phyloP scores from a whole-genome alignment of 2,797 vertebrate genomes.

The Sus cebifrons region DNA sequence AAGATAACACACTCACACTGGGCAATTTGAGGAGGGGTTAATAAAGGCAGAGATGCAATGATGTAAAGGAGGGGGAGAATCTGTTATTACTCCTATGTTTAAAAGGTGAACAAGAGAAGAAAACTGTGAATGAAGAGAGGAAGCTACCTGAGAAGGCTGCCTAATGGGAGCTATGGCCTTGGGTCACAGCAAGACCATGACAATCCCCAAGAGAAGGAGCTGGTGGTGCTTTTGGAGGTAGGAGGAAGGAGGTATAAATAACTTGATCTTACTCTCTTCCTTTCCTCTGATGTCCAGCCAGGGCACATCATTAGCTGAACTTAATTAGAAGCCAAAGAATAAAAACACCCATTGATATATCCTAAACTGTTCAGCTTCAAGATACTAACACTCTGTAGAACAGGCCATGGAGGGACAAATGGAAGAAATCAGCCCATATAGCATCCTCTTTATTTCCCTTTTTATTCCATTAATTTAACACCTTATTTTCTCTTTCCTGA shows the following conservation, averaged over 20 bases:
- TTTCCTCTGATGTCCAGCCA: background rate
- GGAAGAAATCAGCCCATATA: background rate
- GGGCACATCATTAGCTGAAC: background rate
- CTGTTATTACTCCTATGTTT: background rate
- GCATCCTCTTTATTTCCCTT: background rate
- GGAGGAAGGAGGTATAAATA: background rate
- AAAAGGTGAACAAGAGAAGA: background rate
- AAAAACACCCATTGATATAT: background rate
- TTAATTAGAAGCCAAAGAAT: background rate
- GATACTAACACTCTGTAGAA: background rate
- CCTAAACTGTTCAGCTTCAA: background rate
- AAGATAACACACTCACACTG: background rate
- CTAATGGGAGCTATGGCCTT: background rate
- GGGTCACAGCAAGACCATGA: background rate
- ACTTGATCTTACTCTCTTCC: background rate
- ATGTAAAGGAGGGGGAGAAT: accelerated
- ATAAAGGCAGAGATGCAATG: background rate
- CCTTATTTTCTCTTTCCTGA: background rate
- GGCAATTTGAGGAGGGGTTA: background rate
- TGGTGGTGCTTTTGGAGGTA: background rate
- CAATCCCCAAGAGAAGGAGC: background rate
- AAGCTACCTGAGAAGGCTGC: background rate
- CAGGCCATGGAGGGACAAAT: background rate
- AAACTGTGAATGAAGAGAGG: background rate
- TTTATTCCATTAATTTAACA: background rate